Percentiles rank a stretch among this genome's conserved stretches.
Evolutionary conservation across 2,797 vertebrate species (phyloP).

Genomic region (Sternarchorhynchus goeldii): DNA sequence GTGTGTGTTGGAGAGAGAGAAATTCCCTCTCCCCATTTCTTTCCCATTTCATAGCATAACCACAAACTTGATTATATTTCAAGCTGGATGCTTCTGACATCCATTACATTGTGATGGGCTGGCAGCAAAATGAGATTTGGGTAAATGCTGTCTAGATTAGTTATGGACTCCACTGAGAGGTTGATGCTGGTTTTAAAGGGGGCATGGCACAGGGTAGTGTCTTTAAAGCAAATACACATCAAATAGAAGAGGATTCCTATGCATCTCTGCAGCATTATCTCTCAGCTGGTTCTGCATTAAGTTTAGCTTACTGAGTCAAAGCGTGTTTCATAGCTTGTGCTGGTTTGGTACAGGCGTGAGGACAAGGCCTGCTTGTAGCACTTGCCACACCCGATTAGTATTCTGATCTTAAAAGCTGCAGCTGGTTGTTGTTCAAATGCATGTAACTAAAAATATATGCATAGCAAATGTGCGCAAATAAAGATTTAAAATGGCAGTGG

Average conservation of each 20-base stretch:
- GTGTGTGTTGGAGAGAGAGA: background rate
- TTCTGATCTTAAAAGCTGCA: too few species aligned
- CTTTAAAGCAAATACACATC: background rate
- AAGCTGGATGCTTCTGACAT: background rate
- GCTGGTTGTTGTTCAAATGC: too few species aligned
- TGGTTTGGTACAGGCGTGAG: background rate
- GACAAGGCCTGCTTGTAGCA: background rate
- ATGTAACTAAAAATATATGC: too few species aligned
- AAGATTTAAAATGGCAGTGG: background rate
- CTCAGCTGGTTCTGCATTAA: background rate
- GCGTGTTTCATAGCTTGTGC: background rate
- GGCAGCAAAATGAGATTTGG: constrained; percentile 13
- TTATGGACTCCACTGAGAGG: constrained; percentile 40
- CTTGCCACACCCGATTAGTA: too few species aligned
- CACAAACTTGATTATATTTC: background rate
- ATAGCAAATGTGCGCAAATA: background rate
- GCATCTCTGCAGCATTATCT: constrained; percentile 33
- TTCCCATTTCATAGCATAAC: background rate
- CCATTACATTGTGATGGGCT: background rate
- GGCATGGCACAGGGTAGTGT: too few species aligned
- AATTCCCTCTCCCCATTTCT: constrained; percentile 6
- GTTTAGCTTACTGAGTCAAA: constrained; percentile 43
- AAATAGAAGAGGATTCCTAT: constrained; percentile 1
- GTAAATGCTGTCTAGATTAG: constrained; percentile 15
- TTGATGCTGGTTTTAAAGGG: constrained; percentile 24